Percentiles rank a stretch among this genome's conserved stretches.
Evolutionary conservation across 1,140 invertebrate species (phyloP).

Genomic region (Drosophila kanapiae): DNA sequence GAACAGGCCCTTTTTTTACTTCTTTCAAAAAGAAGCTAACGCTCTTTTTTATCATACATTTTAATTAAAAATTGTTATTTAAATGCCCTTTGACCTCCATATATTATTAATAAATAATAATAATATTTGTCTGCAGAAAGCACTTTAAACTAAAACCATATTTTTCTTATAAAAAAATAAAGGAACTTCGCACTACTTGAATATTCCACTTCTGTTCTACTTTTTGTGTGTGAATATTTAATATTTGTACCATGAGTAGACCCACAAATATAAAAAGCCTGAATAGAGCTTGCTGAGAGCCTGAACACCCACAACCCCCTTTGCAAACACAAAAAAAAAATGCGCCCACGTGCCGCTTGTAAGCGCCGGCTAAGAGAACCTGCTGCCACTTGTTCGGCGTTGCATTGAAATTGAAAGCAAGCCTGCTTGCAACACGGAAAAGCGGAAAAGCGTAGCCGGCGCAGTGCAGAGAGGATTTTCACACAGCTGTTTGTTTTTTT

Average conservation of each 20-base stretch:
- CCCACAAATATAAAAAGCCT: conserved; percentile 19
- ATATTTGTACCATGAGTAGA: not conserved
- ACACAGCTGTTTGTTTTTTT: conserved; percentile 59
- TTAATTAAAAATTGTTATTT: too few species aligned
- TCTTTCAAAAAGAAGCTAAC: not conserved
- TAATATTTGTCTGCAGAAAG: not conserved
- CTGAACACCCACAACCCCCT: conserved; percentile 45
- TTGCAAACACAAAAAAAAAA: conserved; percentile 10
- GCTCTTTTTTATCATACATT: not conserved
- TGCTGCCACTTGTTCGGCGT: conserved; percentile 49
- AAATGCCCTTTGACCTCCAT: too few species aligned
- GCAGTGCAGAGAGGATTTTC: conserved; percentile 33
- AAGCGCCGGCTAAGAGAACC: conserved; percentile 20
- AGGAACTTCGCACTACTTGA: not conserved
- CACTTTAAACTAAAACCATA: not conserved
- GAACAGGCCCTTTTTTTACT: not conserved
- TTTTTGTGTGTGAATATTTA: conserved; percentile 5
- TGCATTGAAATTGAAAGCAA: conserved; percentile 55
- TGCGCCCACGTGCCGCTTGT: conserved; percentile 21
- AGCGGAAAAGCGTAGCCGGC: conserved; percentile 43
- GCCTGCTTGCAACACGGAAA: conserved; percentile 44
- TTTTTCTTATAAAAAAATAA: not conserved
- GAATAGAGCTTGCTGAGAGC: conserved; percentile 50
- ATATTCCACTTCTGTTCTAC: conserved; percentile 1
- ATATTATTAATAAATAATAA: too few species aligned